Conservation (phyloP, 2,113 vertebrate species). For the Emydocephalus ijimae region DNA sequence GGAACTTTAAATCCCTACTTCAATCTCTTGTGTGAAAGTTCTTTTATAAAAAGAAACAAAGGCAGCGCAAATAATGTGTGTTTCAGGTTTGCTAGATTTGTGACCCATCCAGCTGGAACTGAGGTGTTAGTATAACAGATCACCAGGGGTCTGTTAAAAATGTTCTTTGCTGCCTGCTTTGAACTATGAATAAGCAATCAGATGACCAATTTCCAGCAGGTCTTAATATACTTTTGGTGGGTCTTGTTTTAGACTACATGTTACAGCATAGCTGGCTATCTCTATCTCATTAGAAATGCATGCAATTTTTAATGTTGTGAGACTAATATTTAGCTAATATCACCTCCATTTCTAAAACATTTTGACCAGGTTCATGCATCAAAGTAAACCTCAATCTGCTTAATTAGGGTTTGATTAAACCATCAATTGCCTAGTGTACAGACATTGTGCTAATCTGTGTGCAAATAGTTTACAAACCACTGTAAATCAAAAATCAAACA, state of each 20-base stretch:
- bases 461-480: background rate
- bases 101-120: background rate
- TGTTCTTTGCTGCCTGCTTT: background rate
- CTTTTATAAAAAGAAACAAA: background rate
- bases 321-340: background rate
- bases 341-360: background rate
- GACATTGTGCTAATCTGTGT: background rate
- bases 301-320: background rate
- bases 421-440: background rate
- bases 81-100: background rate
- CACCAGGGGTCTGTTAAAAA: background rate
- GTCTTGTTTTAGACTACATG: background rate
- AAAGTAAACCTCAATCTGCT: background rate
- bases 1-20: background rate
- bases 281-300: background rate
- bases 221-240: background rate
- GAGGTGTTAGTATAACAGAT: background rate
- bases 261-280: background rate
- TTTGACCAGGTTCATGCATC: background rate
- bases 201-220: background rate
- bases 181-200: background rate
- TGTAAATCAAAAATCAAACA: background rate
- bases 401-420: background rate
- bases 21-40: background rate
- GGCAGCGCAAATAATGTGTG: background rate